Evolutionary conservation across 2,113 vertebrate genomes (phyloP).

Genomic region (Bostrychus sinensis): DNA sequence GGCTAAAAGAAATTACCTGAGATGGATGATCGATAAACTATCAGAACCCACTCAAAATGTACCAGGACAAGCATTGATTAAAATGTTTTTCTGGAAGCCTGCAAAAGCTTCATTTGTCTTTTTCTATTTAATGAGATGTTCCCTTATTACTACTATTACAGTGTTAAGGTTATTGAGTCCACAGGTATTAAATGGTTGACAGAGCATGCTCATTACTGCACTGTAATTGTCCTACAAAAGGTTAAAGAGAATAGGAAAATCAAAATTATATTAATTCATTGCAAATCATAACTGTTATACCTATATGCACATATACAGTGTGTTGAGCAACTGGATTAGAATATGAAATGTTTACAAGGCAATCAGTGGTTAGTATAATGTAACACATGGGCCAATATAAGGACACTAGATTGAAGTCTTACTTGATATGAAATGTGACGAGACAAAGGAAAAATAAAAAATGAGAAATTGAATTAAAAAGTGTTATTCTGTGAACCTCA

Average conservation of each 20-base stretch:
- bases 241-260: background rate
- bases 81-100: background rate
- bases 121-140: background rate
- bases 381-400: background rate
- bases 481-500: background rate
- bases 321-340: background rate
- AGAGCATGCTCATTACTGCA: background rate
- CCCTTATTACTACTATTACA: conserved; percentile 3
- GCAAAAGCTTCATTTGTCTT: background rate
- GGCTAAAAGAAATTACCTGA: conserved; percentile 6
- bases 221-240: no score
- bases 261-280: no score
- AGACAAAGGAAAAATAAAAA: background rate
- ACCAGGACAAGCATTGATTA: background rate
- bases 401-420: background rate
- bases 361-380: background rate
- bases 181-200: background rate
- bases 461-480: background rate
- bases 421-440: background rate
- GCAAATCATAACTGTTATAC: no score
- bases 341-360: background rate
- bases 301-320: background rate
- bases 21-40: conserved; percentile 36
- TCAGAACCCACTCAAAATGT: conserved; percentile 20
- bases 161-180: background rate